A percentile compares a stretch with the other conserved stretches of the same genome.
Evolutionary conservation across 1,140 invertebrate genomes (phyloP).

Genomic region (Drosophila pectinifera): DNA sequence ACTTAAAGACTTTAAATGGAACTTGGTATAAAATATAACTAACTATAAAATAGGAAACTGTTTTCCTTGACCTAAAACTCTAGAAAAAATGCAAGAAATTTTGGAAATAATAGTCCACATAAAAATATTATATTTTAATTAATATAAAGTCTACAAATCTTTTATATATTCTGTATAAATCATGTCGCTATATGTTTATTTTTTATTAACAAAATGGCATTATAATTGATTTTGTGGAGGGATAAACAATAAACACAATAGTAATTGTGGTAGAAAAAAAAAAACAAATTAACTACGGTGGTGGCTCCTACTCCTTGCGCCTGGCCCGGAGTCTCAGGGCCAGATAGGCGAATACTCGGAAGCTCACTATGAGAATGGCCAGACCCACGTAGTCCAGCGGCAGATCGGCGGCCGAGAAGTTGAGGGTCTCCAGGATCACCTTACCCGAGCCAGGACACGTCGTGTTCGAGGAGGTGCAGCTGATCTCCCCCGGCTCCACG

Average conservation of each 20-base stretch:
- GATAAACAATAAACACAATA: constrained; percentile 46
- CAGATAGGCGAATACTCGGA: constrained; percentile 91
- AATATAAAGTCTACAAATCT: too few relatives aligned
- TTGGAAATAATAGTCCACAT: too few relatives aligned
- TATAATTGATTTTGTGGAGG: constrained; percentile 35
- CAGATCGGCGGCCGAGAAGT: constrained; percentile 92
- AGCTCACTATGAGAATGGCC: constrained; percentile 90
- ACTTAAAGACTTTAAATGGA: neutral
- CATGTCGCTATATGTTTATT: constrained; percentile 3
- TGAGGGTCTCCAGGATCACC: constrained; percentile 91
- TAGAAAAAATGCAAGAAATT: too few relatives aligned
- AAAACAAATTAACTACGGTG: constrained; percentile 23
- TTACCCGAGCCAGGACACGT: constrained; percentile 91
- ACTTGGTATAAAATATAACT: too few relatives aligned
- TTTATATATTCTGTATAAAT: neutral
- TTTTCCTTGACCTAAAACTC: too few relatives aligned
- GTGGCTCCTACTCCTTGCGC: constrained; percentile 75
- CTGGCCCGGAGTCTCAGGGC: constrained; percentile 88
- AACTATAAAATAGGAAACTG: too few relatives aligned
- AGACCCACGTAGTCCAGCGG: constrained; percentile 90
- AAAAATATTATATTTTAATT: too few relatives aligned
- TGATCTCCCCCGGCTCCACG: constrained; percentile 88
- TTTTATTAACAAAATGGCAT: constrained; percentile 28
- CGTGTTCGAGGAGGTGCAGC: constrained; percentile 89
- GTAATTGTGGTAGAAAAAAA: constrained; percentile 26